Base-by-base conservation (phyloP, 2,113 vertebrate species). In the Dipodomys spectabilis region DNA sequence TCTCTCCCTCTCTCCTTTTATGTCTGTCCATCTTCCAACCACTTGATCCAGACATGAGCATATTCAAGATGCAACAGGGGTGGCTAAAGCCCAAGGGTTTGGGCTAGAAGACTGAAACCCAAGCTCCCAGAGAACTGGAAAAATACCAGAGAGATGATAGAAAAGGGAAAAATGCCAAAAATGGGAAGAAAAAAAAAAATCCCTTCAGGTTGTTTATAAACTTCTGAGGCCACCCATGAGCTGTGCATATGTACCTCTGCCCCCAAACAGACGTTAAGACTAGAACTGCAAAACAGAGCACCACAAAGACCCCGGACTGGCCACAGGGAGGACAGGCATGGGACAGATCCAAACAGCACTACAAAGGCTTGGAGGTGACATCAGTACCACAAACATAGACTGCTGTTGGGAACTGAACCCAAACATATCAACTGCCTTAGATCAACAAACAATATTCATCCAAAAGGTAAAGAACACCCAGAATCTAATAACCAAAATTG, bases 221-320 rank as follows among this genome's bases (percentile, higher is more conserved):
- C n/a, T 82, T 20, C 53, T 23, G 15, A 57, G 86, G 92, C 91
- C 90, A 72, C 90, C 60, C 86, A 30, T 3, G 32, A 86, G 91
- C 65, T 57, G 7, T 7, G 35, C 25, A 30, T 64, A 35, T 62
- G 64, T n/a, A 64, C 8, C n/a, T 77, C 19, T 57, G 32, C 69
- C 84, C 84, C 93, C 4, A 62, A 83, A 86, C 53, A 94, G 93
- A 88, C 22, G 32, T 28, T 60, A 39, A 93, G 57, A 89, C 53
- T 0, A 84, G n/a, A 95, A 74, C 10, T 20, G 32, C 60, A 84
- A 91, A 80, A 10, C 6, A 62, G 30, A 82, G 67, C 22, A 18
- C 45, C 60, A 72, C 27, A 19, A 53, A n/a, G 20, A 73, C 30
- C 35, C 57, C 44, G 35, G 30, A 44, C 60, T 62, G 60, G 72